Evolutionary conservation across 2,113 vertebrate species (phyloP), one percentile per base, ranked within the genome.

Genomic region (Siniperca knerii): DNA sequence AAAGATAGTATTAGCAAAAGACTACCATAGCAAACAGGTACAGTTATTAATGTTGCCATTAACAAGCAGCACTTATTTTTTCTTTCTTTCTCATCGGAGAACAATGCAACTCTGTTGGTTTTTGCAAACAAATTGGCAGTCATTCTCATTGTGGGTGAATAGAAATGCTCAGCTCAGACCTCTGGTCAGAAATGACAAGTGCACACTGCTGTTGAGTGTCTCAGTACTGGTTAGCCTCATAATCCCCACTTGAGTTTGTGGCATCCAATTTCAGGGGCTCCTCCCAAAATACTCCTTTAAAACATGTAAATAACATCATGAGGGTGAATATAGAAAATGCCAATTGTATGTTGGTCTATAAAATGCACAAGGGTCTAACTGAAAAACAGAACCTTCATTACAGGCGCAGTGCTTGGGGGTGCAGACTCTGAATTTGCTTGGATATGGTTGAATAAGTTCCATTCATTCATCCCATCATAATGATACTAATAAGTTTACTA

Each of bases 181-280:
- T 62, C 70, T 76, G 67, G 6, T 80, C 60, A 57, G 72, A 79
- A 85, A 90, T 78, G 75, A 76, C 65, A 75, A 83, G 71, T 61
- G 68, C 12, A 42, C 40, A n/a, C 74, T 64, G 85, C 35, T 55
- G 40, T 55, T 48, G 40, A 70, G 44, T 61, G 78, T 77, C 61
- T 84, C 58, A 8, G 42, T 33, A 10, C 20, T 74, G 76, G 60
- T 74, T 68, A 79, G 60, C 71, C 79, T 89, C 77, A 67, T 84
- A 90, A 83, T 82, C 79, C 79, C 69, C 82, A 69, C 72, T 86
- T 80, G 70, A 86, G 85, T 92, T 86, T 65, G 79, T 60, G 29
- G 84, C 64, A 80, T 93, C 84, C 69, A 75, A 82, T 93, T 85
- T 89, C 82, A 83, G 81, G 87, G 78, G 83, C 78, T 82, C 65